A percentile compares a stretch with the other conserved stretches of the same genome.
These are phyloP conservation scores for Natrix natrix DNA, from an alignment of 2,797 vertebrate genomes.

Conservation along the genomic window DNA sequence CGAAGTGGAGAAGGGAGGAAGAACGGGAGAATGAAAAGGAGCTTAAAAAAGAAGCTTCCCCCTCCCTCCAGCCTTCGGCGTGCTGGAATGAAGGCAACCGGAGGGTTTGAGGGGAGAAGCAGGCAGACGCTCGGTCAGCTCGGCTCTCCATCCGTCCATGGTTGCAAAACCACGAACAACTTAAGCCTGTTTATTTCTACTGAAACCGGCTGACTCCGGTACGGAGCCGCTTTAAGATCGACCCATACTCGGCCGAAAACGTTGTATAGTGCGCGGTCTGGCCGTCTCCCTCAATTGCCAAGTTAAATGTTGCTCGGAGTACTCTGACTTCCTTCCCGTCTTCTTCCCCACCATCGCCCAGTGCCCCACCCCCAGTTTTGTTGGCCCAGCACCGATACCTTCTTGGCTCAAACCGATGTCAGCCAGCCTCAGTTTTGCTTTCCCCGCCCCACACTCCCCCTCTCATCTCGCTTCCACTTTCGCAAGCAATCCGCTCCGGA, in stretches of 20 bases:
- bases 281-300: not conserved
- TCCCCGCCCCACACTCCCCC: too few species aligned
- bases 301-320: not conserved
- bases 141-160: not conserved
- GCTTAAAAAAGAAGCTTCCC: not conserved
- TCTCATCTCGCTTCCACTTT: not conserved
- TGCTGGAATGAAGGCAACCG: conserved; percentile 5
- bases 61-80: too few species aligned
- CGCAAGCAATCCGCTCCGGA: not conserved
- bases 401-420: not conserved
- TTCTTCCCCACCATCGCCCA: not conserved
- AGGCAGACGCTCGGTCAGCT: not conserved
- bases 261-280: not conserved
- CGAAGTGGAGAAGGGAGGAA: not conserved
- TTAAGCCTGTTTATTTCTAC: not conserved
- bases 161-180: not conserved
- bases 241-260: not conserved
- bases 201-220: not conserved
- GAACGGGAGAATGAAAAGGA: not conserved
- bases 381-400: not conserved
- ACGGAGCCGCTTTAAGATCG: not conserved
- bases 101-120: not conserved
- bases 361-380: not conserved
- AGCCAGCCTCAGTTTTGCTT: not conserved
- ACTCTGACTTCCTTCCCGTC: not conserved